Percentiles rank a stretch among this genome's conserved stretches.
Evolutionary conservation across 2,797 vertebrate genomes (phyloP).

Genomic region (Oceanodroma leucorhoa): DNA sequence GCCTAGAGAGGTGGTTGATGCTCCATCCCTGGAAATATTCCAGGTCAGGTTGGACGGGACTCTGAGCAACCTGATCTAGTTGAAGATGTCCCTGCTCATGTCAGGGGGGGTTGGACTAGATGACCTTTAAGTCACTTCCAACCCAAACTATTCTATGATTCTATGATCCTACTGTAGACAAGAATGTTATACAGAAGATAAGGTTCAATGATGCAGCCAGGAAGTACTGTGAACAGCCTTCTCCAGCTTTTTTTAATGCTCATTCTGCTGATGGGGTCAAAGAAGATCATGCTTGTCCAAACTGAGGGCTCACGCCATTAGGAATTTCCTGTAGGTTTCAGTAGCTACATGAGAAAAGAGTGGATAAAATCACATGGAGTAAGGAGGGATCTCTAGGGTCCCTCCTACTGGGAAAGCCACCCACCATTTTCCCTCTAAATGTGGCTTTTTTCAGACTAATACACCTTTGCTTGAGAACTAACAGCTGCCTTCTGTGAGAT

Average conservation of each 20-base stretch:
- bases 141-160: no score
- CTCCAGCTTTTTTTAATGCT: neutral
- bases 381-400: no score
- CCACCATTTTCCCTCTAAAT: neutral
- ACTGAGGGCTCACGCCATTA: neutral
- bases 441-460: neutral
- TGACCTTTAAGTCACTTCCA: no score
- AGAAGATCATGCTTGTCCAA: neutral
- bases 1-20: no score
- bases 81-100: no score
- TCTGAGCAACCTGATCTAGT: no score
- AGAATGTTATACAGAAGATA: neutral
- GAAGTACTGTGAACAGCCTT: neutral
- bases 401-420: no score
- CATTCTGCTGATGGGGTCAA: neutral
- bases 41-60: no score
- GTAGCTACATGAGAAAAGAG: neutral
- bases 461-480: neutral
- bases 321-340: neutral
- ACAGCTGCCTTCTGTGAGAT: neutral
- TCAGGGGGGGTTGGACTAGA: no score
- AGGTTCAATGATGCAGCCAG: neutral
- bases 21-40: no score
- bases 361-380: neutral
- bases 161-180: neutral